Conservation (phyloP, 2,888 invertebrate species). For the Ethmia dodecea region DNA sequence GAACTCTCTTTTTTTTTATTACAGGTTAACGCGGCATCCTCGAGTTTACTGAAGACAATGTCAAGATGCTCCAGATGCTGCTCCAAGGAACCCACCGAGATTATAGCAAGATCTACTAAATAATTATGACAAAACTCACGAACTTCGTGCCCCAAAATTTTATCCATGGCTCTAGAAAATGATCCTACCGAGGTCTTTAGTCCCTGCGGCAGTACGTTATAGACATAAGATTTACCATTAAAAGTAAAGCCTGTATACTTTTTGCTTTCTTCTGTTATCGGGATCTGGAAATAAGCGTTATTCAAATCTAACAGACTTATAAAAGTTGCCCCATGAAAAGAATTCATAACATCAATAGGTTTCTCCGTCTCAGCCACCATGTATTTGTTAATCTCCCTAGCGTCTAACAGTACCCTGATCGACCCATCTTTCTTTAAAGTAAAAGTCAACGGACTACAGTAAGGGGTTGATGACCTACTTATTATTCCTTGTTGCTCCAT, state of each 20-base stretch:
- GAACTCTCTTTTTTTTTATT: conserved; percentile 8
- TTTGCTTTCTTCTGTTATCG: conserved; percentile 7
- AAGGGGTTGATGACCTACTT: conserved; percentile 11
- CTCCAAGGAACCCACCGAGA: conserved; percentile 12
- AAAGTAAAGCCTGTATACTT: conserved; percentile 17
- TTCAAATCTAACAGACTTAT: conserved; percentile 18
- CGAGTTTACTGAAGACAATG: conserved; percentile 10
- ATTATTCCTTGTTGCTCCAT: conserved; percentile 15
- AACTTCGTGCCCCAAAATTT: conserved; percentile 21
- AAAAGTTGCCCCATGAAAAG: conserved; percentile 13
- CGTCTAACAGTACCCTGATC: neutral
- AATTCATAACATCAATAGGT: conserved; percentile 13
- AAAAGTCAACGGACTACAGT: conserved; percentile 20
- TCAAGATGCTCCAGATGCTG: conserved; percentile 21
- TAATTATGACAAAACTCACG: conserved; percentile 23
- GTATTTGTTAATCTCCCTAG: conserved; percentile 1
- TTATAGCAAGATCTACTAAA: conserved; percentile 22
- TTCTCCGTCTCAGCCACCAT: conserved; percentile 2
- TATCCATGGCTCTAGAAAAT: conserved; percentile 26
- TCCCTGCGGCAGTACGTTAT: conserved; percentile 20
- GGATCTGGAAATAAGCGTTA: conserved; percentile 21
- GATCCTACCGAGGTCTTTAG: conserved; percentile 22
- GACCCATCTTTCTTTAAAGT: neutral
- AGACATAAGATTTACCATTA: conserved; percentile 12
- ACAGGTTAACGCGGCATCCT: conserved; percentile 6